Base-by-base conservation (phyloP, 2,888 invertebrate genomes). In the Gortyna flavago region DNA sequence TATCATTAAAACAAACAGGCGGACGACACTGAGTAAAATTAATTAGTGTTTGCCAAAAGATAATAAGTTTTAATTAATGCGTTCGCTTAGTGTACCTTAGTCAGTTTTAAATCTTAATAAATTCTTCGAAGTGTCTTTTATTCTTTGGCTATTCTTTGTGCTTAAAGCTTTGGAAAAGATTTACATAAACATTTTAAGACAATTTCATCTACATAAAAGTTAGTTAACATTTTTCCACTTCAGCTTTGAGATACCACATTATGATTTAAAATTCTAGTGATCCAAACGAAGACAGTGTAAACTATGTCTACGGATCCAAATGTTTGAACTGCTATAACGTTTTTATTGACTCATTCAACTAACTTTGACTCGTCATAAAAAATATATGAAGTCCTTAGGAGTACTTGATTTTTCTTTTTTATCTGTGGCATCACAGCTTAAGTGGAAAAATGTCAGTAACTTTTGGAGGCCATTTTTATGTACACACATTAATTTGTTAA, bases 1-100 rank as follows among this genome's bases (percentile, higher is more conserved):
- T 91, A 91, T 92, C 90, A 91, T 91, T 92, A 87, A 83, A 90
- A 91, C 87, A 91, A 93, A 90, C 89, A 88, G 83, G 85, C 83
- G 88, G 89, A 89, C 86, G 89, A 89, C 88, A 87, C 85, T 88
- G 84, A 91, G 90, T 85, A 87, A 88, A 90, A 92, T 91, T 91
- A 91, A 91, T 91, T 89, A 83, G 85, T 88, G 87, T 91, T 91
- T 89, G 89, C 83, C 81, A 84, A 79, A 83, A 88, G 86, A 90
- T 87, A 88, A 87, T 88, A 86, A 88, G 61, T 87, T 88, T 79
- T 79, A 88, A 88, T 85, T 68, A 80, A 88, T 87, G 78, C 77
- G 71, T 77, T 78, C 67, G 78, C 73, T 85, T 80, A 79, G 64
- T 70, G 65, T 75, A 72, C 76, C 71, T 80, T 74, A 64, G 72